These are phyloP conservation scores for Acanthis flammea DNA, from an alignment of 2,797 vertebrate genomes.

Conservation along the genomic window DNA sequence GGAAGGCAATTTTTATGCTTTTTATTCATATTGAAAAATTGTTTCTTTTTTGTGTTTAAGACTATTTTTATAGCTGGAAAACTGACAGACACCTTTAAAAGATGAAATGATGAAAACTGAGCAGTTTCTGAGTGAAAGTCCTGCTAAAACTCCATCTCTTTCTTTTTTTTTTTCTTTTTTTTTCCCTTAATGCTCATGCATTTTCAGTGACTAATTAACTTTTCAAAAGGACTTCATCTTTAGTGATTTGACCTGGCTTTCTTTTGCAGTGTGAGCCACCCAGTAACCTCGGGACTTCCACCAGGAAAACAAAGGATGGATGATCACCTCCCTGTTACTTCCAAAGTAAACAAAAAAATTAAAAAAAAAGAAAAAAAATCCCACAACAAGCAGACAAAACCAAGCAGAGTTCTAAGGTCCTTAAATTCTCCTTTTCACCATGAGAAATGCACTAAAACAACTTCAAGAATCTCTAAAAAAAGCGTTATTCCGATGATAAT, in stretches of 20 bases:
- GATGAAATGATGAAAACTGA: not conserved
- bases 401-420: accelerated
- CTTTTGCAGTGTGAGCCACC: not conserved
- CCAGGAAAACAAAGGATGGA: not conserved
- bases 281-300: not conserved
- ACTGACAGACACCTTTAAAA: not conserved
- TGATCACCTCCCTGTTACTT: not conserved
- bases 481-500: not conserved
- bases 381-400: not conserved
- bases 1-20: not conserved
- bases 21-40: not conserved
- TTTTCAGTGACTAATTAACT: slow-evolving; percentile 46
- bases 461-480: not conserved
- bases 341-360: not conserved
- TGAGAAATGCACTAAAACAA: not conserved
- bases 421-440: not conserved
- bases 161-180: not conserved
- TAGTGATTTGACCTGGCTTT: slow-evolving; percentile 24
- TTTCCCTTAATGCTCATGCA: not conserved
- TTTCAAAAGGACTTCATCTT: slow-evolving; percentile 16
- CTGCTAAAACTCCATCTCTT: not conserved
- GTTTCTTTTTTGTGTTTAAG: not conserved
- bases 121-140: not conserved
- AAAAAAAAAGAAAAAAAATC: not conserved
- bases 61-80: not conserved